Evolutionary conservation across 2,797 vertebrate species (phyloP).

Genomic region (Crenichthys baileyi): DNA sequence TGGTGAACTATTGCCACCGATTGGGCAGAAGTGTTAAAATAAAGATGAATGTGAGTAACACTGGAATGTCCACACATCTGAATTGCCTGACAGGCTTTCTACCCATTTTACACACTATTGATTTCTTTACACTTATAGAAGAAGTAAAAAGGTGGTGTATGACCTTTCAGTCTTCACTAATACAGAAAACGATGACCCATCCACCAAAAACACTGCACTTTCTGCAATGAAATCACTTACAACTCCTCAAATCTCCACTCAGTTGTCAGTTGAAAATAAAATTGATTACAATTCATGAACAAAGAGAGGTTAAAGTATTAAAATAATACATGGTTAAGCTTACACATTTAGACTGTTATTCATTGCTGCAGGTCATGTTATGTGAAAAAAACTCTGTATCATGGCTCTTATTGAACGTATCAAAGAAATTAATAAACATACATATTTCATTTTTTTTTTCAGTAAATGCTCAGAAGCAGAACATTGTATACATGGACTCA

Average conservation of each 20-base stretch:
- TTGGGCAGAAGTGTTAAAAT: not conserved
- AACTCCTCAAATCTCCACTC: too few species aligned
- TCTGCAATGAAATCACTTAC: too few species aligned
- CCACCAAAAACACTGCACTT: too few species aligned
- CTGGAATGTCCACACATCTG: not conserved
- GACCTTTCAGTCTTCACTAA: too few species aligned
- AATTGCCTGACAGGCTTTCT: not conserved
- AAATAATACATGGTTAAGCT: not conserved
- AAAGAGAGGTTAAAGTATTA: not conserved
- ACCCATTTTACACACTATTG: too few species aligned
- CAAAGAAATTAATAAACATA: not conserved
- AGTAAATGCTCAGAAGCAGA: not conserved
- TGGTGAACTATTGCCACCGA: not conserved
- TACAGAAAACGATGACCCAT: too few species aligned
- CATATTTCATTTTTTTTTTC: not conserved
- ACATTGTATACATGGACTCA: conserved; percentile 62
- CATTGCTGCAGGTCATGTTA: too few species aligned
- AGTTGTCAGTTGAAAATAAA: too few species aligned
- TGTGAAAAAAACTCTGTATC: too few species aligned
- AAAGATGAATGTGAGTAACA: not conserved
- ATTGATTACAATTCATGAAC: too few species aligned
- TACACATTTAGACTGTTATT: not conserved
- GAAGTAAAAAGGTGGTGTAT: too few species aligned
- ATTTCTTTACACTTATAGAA: too few species aligned
- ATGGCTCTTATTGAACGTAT: not conserved